Conservation (phyloP, 2,113 vertebrate genomes). For the Natator depressus region DNA sequence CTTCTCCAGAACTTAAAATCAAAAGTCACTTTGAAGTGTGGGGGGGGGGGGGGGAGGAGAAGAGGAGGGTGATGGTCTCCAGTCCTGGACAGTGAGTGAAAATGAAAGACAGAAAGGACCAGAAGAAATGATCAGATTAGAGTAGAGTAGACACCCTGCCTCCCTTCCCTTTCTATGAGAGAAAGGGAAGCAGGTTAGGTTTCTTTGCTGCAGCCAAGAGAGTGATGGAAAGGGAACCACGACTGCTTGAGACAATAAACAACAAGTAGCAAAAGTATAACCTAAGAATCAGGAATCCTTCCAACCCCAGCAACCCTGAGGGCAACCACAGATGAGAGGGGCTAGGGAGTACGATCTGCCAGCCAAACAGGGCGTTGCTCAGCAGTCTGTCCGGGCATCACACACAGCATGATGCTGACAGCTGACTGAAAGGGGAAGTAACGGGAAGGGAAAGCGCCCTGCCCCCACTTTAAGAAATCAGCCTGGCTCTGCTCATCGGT, state of each 20-base stretch:
- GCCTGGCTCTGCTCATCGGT: not conserved
- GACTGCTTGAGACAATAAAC: too few species aligned
- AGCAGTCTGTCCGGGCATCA: not conserved
- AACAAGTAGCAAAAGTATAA: not conserved
- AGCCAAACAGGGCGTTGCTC: not conserved
- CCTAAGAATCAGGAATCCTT: not conserved
- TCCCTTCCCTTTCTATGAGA: not conserved
- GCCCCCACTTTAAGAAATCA: not conserved
- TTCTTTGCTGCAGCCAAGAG: not conserved
- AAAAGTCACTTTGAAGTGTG: not conserved
- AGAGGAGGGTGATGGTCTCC: not conserved
- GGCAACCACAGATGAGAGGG: not conserved
- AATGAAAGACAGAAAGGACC: not conserved
- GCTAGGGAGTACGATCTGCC: too few species aligned
- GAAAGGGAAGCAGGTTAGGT: not conserved
- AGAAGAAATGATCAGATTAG: not conserved
- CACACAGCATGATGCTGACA: not conserved
- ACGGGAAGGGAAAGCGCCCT: not conserved
- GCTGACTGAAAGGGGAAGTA: not conserved
- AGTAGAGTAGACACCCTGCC: not conserved
- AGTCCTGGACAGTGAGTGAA: not conserved
- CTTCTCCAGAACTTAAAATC: not conserved
- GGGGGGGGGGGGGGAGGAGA: accelerated
- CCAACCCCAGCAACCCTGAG: not conserved
- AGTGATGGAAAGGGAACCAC: not conserved